Conservation (phyloP, 2,113 vertebrate species). For the Nymphicus hollandicus region DNA sequence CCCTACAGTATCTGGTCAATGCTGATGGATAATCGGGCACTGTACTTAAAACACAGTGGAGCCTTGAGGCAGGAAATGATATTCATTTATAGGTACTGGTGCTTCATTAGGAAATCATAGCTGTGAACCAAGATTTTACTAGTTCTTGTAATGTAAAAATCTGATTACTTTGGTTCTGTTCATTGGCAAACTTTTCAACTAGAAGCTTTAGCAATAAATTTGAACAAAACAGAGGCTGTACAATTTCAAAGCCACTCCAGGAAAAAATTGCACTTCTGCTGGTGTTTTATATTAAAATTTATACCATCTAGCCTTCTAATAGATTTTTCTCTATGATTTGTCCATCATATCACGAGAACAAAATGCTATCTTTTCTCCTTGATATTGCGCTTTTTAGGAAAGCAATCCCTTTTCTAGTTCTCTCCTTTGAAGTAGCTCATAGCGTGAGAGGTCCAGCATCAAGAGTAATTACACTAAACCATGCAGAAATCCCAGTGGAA, state of each 20-base stretch:
- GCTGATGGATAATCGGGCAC: background rate
- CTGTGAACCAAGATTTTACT: slow-evolving; percentile 60
- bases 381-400: slow-evolving; percentile 49
- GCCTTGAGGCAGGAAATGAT: slow-evolving; percentile 40
- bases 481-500: slow-evolving; percentile 70
- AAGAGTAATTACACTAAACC: slow-evolving; percentile 71
- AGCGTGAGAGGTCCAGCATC: slow-evolving; percentile 60
- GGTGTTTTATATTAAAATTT: slow-evolving; percentile 70
- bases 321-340: slow-evolving; percentile 70
- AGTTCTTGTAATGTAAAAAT: slow-evolving; percentile 58
- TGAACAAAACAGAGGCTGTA: slow-evolving; percentile 42
- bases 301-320: slow-evolving; percentile 65
- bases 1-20: slow-evolving; percentile 28
- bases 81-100: slow-evolving; percentile 50
- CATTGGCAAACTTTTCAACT: slow-evolving; percentile 54
- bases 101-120: slow-evolving; percentile 53
- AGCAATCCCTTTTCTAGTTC: slow-evolving; percentile 34
- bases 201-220: slow-evolving; percentile 57
- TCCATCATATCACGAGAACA: slow-evolving; percentile 61
- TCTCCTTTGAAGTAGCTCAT: slow-evolving; percentile 68
- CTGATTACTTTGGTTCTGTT: slow-evolving; percentile 61
- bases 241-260: slow-evolving; percentile 63
- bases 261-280: slow-evolving; percentile 33
- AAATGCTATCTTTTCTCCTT: slow-evolving; percentile 70
- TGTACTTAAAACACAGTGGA: slow-evolving; percentile 12